phyloP scores from a whole-genome alignment of 2,797 vertebrate species.

The Hydrophis major region DNA sequence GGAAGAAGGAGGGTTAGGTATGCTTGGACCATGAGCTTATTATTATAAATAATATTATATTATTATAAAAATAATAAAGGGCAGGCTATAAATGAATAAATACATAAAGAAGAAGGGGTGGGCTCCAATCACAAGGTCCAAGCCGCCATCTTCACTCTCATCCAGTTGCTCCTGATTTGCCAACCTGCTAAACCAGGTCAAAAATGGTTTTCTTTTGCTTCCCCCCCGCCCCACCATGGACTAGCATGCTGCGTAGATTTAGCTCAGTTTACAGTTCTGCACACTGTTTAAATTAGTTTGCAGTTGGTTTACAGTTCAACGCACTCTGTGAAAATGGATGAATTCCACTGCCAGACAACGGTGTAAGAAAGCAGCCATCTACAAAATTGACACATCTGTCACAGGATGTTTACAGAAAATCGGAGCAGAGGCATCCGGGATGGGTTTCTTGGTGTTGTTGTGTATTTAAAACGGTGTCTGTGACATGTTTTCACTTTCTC shows the following conservation, averaged over 20 bases:
- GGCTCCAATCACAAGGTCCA: neutral
- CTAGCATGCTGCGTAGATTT: neutral
- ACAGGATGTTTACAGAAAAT: neutral
- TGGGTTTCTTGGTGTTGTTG: neutral
- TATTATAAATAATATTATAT: too few relatives aligned
- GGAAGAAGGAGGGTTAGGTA: too few relatives aligned
- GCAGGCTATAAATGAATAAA: too few relatives aligned
- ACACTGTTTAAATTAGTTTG: neutral
- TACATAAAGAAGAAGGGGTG: neutral
- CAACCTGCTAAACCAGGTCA: neutral
- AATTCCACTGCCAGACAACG: neutral
- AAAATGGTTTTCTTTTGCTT: neutral
- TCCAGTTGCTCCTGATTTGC: neutral
- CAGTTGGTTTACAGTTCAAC: neutral
- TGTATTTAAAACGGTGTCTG: neutral
- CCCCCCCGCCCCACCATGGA: neutral
- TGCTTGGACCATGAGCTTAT: too few relatives aligned
- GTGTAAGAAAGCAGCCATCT: neutral
- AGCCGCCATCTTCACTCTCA: neutral
- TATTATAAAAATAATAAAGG: too few relatives aligned
- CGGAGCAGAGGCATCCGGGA: neutral
- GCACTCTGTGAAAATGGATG: neutral
- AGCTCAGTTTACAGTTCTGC: neutral
- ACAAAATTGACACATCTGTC: neutral
- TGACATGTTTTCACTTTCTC: neutral